A percentile compares a stretch with the other conserved stretches of the same genome.
phyloP scores from a whole-genome alignment of 2,888 invertebrate genomes.

The Polietes domitor region DNA sequence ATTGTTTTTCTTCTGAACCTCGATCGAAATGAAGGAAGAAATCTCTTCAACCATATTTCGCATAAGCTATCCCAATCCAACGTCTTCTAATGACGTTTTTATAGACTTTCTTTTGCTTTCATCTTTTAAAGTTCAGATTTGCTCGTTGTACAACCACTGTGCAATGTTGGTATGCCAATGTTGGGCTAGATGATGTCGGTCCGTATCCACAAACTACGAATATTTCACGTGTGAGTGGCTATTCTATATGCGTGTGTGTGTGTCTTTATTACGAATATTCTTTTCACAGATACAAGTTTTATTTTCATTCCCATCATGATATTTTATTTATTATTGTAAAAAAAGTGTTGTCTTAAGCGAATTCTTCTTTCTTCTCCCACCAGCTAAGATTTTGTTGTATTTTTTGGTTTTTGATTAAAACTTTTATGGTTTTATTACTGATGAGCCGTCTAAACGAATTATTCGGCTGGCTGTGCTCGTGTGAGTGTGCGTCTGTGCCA shows the following conservation, averaged over 20 bases:
- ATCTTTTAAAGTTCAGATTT: no score
- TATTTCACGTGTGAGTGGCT: not conserved
- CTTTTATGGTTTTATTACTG: constrained; percentile 63
- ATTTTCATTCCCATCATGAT: constrained; percentile 39
- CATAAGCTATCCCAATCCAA: no score
- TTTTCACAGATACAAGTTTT: constrained; percentile 20
- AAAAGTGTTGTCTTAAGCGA: constrained; percentile 10
- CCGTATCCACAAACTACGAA: no score
- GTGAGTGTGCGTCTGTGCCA: not conserved
- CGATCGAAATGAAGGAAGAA: no score
- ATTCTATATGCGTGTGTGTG: no score
- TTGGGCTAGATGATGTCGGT: not conserved
- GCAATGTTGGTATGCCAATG: not conserved
- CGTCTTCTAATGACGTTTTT: no score
- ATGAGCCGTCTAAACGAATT: constrained; percentile 49
- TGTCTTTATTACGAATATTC: not conserved
- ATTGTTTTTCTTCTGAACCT: no score
- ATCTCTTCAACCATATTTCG: no score
- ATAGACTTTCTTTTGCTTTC: no score
- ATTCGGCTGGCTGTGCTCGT: constrained; percentile 24
- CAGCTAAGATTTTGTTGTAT: constrained; percentile 31
- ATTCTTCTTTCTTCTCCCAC: not conserved
- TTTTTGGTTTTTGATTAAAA: constrained; percentile 53
- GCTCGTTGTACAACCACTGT: not conserved
- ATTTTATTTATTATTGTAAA: constrained; percentile 21